Evolutionary conservation across 2,113 vertebrate genomes (phyloP).

Genomic region (Prolemur simus): DNA sequence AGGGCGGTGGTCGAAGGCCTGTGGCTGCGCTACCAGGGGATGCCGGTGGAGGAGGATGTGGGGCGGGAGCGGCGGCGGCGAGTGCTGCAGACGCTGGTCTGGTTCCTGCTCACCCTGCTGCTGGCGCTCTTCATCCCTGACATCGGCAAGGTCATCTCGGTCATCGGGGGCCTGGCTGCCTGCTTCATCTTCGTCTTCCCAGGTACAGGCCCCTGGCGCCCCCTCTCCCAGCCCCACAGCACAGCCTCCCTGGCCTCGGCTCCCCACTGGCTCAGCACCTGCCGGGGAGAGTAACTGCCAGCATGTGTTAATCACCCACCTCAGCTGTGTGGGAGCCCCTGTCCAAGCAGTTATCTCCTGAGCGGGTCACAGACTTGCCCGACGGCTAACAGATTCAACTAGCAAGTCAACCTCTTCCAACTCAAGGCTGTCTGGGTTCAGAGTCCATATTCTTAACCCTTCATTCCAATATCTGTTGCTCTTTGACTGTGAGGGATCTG

Average conservation of each 20-base stretch:
- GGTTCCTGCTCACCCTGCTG: slow-evolving; percentile 94
- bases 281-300: not conserved
- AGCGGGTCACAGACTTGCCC: not conserved
- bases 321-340: not conserved
- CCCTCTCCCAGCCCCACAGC: fast-evolving
- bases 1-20: slow-evolving; percentile 97
- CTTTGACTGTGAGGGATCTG: not conserved
- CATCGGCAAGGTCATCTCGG: slow-evolving; percentile 95
- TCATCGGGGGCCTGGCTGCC: slow-evolving; percentile 96
- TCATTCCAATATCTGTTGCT: not conserved
- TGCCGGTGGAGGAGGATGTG: slow-evolving; percentile 93
- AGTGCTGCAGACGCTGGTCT: slow-evolving; percentile 91
- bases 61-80: slow-evolving; percentile 90
- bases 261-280: not conserved
- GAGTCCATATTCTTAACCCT: not conserved
- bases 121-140: slow-evolving; percentile 97
- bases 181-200: slow-evolving; percentile 98
- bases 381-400: not conserved
- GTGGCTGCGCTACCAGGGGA: slow-evolving; percentile 94
- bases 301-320: fast-evolving
- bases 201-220: slow-evolving; percentile 78
- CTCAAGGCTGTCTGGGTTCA: not conserved
- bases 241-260: not conserved
- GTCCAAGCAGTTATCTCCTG: not conserved
- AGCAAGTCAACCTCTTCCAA: not conserved